Conservation (phyloP, 2,888 invertebrate species). For the Drosophila buzzatii region DNA sequence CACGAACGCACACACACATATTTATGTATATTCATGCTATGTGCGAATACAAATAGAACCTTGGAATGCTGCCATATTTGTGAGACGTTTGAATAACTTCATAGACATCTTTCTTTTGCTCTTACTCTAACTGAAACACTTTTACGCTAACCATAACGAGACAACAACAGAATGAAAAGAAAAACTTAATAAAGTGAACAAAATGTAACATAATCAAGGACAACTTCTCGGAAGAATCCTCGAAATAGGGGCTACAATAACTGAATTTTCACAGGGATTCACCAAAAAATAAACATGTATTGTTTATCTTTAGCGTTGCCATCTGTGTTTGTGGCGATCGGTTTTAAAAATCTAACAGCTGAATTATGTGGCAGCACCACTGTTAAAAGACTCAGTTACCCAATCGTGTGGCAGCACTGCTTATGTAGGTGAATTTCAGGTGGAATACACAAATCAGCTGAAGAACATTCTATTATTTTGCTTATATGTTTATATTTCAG, state of each 20-base stretch:
- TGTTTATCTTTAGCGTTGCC: conserved; percentile 5
- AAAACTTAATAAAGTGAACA: conserved; percentile 33
- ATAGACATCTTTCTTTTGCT: conserved; percentile 33
- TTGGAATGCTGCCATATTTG: conserved; percentile 61
- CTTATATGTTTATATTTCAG: neutral
- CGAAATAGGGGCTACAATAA: too few relatives aligned
- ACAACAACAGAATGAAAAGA: conserved; percentile 20
- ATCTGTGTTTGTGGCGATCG: neutral
- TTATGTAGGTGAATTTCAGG: neutral
- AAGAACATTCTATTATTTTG: neutral
- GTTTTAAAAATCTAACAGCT: neutral
- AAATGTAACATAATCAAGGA: conserved; percentile 26
- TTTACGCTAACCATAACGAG: conserved; percentile 45
- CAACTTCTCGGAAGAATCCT: too few relatives aligned
- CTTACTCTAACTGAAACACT: conserved; percentile 65
- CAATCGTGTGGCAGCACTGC: conserved; percentile 1
- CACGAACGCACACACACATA: too few relatives aligned
- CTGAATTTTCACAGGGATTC: too few relatives aligned
- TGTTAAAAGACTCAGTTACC: too few relatives aligned
- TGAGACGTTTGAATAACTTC: conserved; percentile 12
- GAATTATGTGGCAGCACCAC: too few relatives aligned
- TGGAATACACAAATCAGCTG: neutral
- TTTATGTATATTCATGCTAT: neutral
- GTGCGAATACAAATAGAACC: conserved; percentile 45
- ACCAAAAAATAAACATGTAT: neutral